phyloP scores from a whole-genome alignment of 2,797 vertebrate species.

The Geotrypetes seraphini region DNA sequence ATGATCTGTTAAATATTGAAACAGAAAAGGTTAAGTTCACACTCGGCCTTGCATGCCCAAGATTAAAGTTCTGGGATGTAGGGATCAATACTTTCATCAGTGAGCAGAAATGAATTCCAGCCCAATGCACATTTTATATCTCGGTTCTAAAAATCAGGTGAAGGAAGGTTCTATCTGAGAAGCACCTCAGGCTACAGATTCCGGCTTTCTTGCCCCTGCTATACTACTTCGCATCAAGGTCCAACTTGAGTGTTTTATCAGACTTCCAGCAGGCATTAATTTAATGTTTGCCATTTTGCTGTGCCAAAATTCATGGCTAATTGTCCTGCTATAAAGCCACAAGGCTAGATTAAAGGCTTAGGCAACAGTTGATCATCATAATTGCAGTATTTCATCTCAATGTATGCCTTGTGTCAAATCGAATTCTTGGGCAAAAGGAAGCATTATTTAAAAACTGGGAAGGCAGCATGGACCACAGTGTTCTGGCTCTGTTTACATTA shows the following conservation, averaged over 20 bases:
- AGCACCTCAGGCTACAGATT: conserved; percentile 7
- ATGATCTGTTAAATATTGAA: no score
- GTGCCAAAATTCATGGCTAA: not conserved
- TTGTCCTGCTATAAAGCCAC: conserved; percentile 1
- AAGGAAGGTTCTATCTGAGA: not conserved
- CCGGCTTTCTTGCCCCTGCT: not conserved
- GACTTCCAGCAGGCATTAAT: not conserved
- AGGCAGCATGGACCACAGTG: no score
- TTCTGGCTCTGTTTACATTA: no score
- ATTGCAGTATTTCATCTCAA: no score
- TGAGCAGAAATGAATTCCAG: not conserved
- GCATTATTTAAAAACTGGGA: no score
- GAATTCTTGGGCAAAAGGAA: no score
- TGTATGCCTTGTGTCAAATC: no score
- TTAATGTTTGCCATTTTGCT: not conserved
- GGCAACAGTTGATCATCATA: no score
- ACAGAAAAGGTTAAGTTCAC: no score
- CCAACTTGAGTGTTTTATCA: not conserved
- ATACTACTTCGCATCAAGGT: not conserved
- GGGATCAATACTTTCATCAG: not conserved
- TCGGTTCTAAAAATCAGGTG: not conserved
- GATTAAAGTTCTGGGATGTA: no score
- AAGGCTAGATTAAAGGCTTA: no score
- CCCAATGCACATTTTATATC: not conserved
- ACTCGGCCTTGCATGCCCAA: no score